Conservation (phyloP, 92 coral and sea anemone species). For the Porites rus region DNA sequence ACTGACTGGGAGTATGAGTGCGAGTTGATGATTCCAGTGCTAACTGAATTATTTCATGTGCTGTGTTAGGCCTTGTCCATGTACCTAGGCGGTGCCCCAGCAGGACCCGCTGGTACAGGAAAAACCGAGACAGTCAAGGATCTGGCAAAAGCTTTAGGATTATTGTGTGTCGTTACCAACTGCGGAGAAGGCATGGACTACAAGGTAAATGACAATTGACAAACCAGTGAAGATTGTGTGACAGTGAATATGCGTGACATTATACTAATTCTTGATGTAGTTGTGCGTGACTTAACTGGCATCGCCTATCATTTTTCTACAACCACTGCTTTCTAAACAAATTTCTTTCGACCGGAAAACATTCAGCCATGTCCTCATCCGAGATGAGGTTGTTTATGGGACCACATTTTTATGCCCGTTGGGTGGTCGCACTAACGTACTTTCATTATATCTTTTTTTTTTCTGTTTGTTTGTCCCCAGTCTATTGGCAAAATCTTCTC, state of each 20-base stretch:
- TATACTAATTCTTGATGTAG: not conserved
- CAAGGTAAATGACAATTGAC: slow-evolving; percentile 67
- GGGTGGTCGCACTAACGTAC: too few species aligned
- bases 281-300: not conserved
- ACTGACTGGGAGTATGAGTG: too few species aligned
- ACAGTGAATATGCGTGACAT: not conserved
- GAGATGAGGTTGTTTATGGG: too few species aligned
- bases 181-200: slow-evolving; percentile 99
- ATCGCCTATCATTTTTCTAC: not conserved
- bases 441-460: not conserved
- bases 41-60: not conserved
- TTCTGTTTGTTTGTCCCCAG: slow-evolving; percentile 52
- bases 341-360: too few species aligned
- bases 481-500: slow-evolving; percentile 99
- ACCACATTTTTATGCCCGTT: too few species aligned
- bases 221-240: not conserved
- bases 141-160: slow-evolving; percentile 96
- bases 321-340: too few species aligned
- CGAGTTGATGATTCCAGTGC: not conserved
- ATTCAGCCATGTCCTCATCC: too few species aligned
- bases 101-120: slow-evolving; percentile 99
- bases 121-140: slow-evolving; percentile 97
- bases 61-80: slow-evolving; percentile 89
- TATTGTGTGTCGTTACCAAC: slow-evolving; percentile 97
- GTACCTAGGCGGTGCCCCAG: slow-evolving; percentile 98